Evolutionary conservation across 92 coral and sea anemone species (phyloP).

Genomic region (Phymanthus crucifer): DNA sequence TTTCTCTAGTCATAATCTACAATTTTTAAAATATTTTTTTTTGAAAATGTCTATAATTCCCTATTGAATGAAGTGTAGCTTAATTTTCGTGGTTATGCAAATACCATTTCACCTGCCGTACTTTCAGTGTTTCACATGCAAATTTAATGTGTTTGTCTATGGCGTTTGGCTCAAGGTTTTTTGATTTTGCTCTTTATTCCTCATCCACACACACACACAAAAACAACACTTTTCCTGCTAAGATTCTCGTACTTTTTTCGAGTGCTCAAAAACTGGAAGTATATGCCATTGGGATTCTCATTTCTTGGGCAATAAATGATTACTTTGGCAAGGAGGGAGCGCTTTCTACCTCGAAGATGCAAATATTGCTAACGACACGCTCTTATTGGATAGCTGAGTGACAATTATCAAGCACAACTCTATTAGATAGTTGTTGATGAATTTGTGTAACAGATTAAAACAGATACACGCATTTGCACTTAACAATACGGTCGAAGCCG

Average conservation of each 20-base stretch:
- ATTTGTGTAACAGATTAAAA: slow-evolving; percentile 1
- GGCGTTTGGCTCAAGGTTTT: not conserved
- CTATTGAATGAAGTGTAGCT: not conserved
- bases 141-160: not conserved
- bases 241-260: not conserved
- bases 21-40: not conserved
- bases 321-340: not conserved
- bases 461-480: not conserved
- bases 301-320: not conserved
- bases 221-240: not conserved
- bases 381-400: not conserved
- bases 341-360: not conserved
- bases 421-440: not conserved
- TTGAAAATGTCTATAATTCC: no score
- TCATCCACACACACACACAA: no score
- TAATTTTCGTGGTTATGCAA: not conserved
- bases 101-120: slow-evolving; percentile 2
- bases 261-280: not conserved
- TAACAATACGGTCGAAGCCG: no score
- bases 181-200: not conserved
- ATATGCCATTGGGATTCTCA: not conserved
- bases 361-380: not conserved
- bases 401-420: not conserved
- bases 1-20: not conserved
- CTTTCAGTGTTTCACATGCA: not conserved